Evolutionary conservation across 1,140 invertebrate genomes (phyloP).

Genomic region (Caenorhabditis latens): DNA sequence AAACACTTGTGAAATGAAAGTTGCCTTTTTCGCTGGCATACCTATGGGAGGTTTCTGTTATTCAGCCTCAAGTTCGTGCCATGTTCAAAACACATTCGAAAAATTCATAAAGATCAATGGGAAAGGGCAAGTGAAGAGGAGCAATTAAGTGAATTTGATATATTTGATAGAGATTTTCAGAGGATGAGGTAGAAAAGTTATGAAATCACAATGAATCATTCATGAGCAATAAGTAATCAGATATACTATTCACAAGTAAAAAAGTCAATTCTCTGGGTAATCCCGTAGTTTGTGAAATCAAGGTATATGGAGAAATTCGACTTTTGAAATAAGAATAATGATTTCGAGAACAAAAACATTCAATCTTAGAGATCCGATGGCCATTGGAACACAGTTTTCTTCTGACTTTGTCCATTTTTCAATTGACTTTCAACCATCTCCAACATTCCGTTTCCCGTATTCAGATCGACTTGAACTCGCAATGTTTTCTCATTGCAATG

Average conservation of each 20-base stretch:
- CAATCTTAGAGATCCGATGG: neutral
- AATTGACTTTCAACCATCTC: neutral
- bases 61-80: too few relatives aligned
- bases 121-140: neutral
- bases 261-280: too few relatives aligned
- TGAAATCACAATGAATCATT: neutral
- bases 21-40: too few relatives aligned
- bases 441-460: neutral
- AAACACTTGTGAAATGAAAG: neutral
- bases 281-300: too few relatives aligned
- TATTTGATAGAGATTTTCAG: neutral
- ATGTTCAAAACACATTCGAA: too few relatives aligned
- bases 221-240: neutral
- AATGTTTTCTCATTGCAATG: slow-evolving; percentile 5
- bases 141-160: neutral
- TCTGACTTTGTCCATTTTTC: neutral
- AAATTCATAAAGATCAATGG: neutral
- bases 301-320: too few relatives aligned
- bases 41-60: too few relatives aligned
- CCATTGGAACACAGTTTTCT: slow-evolving; percentile 2
- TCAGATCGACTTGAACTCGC: neutral
- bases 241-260: slow-evolving; percentile 1
- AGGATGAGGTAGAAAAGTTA: neutral
- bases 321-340: neutral
- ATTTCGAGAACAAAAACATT: neutral